Evolutionary conservation across 2,888 invertebrate genomes (phyloP).

Genomic region (Pasiphila rectangulata): DNA sequence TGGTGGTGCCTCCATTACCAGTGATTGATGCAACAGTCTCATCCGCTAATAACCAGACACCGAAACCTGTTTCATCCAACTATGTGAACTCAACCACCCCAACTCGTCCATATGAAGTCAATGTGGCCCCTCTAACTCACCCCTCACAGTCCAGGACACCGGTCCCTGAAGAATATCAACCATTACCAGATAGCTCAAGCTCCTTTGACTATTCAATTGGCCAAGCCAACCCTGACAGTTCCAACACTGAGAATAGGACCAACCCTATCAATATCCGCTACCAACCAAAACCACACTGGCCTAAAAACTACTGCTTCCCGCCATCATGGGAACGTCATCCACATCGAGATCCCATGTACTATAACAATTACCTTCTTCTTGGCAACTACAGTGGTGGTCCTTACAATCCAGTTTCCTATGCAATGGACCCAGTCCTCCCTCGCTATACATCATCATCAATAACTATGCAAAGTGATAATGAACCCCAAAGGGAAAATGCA

Average conservation of each 20-base stretch:
- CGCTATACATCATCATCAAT: conserved; percentile 19
- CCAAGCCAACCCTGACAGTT: conserved; percentile 47
- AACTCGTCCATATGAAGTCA: conserved; percentile 55
- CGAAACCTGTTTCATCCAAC: conserved; percentile 60
- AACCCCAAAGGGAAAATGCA: conserved; percentile 28
- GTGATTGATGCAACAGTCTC: conserved; percentile 43
- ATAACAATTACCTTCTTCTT: conserved; percentile 55
- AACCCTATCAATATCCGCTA: conserved; percentile 59
- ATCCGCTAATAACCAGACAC: conserved; percentile 40
- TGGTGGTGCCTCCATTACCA: conserved; percentile 54
- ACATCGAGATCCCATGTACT: conserved; percentile 35
- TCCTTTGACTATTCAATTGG: conserved; percentile 58
- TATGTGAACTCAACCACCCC: conserved; percentile 64
- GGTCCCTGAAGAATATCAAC: conserved; percentile 73
- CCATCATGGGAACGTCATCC: conserved; percentile 21
- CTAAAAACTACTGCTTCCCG: conserved; percentile 58
- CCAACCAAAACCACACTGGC: conserved; percentile 62
- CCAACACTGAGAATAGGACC: conserved; percentile 39
- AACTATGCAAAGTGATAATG: conserved; percentile 46
- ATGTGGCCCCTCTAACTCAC: conserved; percentile 52
- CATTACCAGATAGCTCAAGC: conserved; percentile 70
- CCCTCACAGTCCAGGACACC: conserved; percentile 65
- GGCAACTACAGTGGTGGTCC: conserved; percentile 54
- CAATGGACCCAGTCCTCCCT: conserved; percentile 33
- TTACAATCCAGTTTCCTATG: conserved; percentile 51